Evolutionary conservation across 2,113 vertebrate genomes (phyloP).

Genomic region (Crypturellus undulatus): DNA sequence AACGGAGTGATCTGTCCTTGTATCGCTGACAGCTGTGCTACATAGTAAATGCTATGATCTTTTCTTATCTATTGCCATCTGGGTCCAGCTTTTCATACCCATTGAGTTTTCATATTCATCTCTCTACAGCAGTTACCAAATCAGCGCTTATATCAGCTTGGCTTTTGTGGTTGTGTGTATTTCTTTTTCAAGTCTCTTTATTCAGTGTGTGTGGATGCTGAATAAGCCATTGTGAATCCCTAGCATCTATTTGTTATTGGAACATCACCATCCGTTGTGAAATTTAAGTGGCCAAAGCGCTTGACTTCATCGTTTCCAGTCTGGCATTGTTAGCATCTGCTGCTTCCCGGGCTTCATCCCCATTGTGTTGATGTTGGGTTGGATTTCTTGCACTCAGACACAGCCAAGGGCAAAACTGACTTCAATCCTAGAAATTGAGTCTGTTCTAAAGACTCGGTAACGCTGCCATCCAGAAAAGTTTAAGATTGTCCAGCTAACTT

Average conservation of each 20-base stretch:
- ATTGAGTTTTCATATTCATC: conserved; percentile 74
- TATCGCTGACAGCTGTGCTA: conserved; percentile 61
- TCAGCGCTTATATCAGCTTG: conserved; percentile 75
- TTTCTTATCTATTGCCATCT: conserved; percentile 74
- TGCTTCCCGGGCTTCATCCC: conserved; percentile 73
- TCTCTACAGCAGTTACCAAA: conserved; percentile 60
- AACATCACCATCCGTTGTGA: conserved; percentile 70
- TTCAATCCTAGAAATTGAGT: conserved; percentile 35
- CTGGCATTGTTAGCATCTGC: conserved; percentile 67
- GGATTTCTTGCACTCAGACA: conserved; percentile 41
- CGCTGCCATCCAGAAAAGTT: conserved; percentile 12
- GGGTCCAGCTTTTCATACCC: conserved; percentile 74
- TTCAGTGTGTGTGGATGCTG: conserved; percentile 69
- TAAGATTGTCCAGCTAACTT: conserved; percentile 29
- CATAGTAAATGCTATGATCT: conserved; percentile 68
- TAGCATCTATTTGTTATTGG: conserved; percentile 43
- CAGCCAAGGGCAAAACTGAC: conserved; percentile 56
- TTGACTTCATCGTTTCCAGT: conserved; percentile 73
- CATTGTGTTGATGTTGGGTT: conserved; percentile 74
- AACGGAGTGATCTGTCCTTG: conserved; percentile 50
- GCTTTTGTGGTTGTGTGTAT: conserved; percentile 80
- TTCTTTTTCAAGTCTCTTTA: conserved; percentile 77
- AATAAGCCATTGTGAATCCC: conserved; percentile 73
- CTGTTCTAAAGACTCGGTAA: neutral
- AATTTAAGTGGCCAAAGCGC: conserved; percentile 53